Conservation (phyloP, 2,888 invertebrate genomes). For the Parnassius mnemosyne region DNA sequence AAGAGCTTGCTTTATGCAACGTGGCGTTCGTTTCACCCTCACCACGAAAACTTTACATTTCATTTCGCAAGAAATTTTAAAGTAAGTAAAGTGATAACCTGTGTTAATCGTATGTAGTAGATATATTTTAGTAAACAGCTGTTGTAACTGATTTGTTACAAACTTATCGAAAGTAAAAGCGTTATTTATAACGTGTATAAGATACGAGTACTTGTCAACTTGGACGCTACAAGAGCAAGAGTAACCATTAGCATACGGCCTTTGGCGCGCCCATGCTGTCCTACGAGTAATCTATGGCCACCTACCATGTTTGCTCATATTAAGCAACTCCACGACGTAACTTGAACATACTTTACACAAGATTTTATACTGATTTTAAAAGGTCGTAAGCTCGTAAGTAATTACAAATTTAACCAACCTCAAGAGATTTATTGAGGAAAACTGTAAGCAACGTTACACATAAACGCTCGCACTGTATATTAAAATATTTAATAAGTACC, state of each 20-base stretch:
- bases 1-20: too few species aligned
- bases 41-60: too few species aligned
- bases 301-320: conserved; percentile 28
- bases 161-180: conserved; percentile 56
- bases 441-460: not conserved
- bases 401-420: not conserved
- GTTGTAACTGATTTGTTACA: conserved; percentile 18
- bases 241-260: conserved; percentile 65
- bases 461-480: too few species aligned
- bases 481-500: conserved; percentile 2
- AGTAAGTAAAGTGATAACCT: too few species aligned
- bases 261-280: conserved; percentile 42
- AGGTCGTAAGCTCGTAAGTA: conserved; percentile 2
- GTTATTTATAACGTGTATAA: conserved; percentile 35
- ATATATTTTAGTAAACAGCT: not conserved
- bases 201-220: conserved; percentile 48
- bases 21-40: too few species aligned
- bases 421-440: conserved; percentile 1
- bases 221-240: conserved; percentile 47
- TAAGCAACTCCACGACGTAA: conserved; percentile 11
- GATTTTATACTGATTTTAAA: conserved; percentile 11
- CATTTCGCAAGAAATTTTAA: too few species aligned
- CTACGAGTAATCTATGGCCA: conserved; percentile 31
- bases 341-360: conserved; percentile 5
- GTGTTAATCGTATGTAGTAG: too few species aligned